phyloP scores from a whole-genome alignment of 2,888 invertebrate species.

The Stenotaenia linearis region DNA sequence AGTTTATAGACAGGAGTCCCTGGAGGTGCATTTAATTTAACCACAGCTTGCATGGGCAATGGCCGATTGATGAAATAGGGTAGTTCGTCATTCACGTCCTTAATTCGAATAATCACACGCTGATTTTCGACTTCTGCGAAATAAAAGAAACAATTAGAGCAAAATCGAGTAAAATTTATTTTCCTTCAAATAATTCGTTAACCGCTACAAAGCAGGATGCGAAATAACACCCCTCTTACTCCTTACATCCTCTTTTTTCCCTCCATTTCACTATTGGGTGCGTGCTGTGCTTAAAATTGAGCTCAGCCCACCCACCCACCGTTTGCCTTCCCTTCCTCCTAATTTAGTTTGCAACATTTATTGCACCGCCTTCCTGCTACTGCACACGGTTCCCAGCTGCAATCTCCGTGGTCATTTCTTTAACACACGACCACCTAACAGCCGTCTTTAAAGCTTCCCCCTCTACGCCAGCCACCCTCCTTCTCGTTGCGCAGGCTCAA shows the following conservation, averaged over 20 bases:
- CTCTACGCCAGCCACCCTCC: background rate
- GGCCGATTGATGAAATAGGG: slow-evolving; percentile 97
- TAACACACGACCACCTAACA: slow-evolving; percentile 13
- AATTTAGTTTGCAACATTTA: slow-evolving; percentile 26
- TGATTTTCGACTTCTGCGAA: slow-evolving; percentile 86
- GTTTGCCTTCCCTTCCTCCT: slow-evolving; percentile 22
- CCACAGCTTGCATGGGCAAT: slow-evolving; percentile 93
- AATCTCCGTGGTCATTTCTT: slow-evolving; percentile 24
- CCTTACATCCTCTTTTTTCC: slow-evolving; percentile 5
- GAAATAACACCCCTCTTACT: background rate
- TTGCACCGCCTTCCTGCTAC: slow-evolving; percentile 7
- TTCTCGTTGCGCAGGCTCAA: background rate
- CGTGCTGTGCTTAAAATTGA: slow-evolving; percentile 26
- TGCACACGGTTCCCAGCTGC: slow-evolving; percentile 17
- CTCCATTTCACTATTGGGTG: background rate
- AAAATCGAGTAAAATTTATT: background rate
- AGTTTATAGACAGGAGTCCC: slow-evolving; percentile 96
- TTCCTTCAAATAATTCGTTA: background rate
- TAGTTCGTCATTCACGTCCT: slow-evolving; percentile 94
- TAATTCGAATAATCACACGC: slow-evolving; percentile 87
- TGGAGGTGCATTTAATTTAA: slow-evolving; percentile 88
- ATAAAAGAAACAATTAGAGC: slow-evolving; percentile 35
- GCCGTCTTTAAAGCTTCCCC: slow-evolving; percentile 9
- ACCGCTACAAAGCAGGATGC: background rate
- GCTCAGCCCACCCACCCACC: slow-evolving; percentile 1